phyloP scores from a whole-genome alignment of 2,113 vertebrate species.

The Chelonoidis abingdonii region DNA sequence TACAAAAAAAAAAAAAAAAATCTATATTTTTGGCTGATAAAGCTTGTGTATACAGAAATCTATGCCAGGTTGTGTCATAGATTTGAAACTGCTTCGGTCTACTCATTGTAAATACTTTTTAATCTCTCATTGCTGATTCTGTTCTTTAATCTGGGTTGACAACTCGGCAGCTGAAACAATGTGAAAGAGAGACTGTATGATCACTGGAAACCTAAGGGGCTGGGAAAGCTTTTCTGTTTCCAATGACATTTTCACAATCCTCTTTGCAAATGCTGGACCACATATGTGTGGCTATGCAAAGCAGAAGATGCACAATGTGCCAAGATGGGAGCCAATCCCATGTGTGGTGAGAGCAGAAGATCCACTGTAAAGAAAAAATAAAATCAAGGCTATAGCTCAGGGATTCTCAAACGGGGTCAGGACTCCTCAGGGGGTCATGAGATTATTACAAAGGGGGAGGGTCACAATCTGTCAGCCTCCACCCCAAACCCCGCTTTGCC shows the following conservation, averaged over 20 bases:
- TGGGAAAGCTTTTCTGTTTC: background rate
- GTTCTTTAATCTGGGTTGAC: background rate
- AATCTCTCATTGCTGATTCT: background rate
- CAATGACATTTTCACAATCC: background rate
- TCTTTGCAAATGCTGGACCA: background rate
- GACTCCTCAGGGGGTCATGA: too few relatives aligned
- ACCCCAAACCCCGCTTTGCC: too few relatives aligned
- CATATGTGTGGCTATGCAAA: fast-evolving
- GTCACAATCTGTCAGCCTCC: too few relatives aligned
- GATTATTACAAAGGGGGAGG: too few relatives aligned
- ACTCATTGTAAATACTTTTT: background rate
- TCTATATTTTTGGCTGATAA: background rate
- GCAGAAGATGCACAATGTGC: background rate
- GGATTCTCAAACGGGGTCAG: too few relatives aligned
- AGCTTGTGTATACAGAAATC: background rate
- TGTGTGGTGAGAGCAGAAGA: background rate
- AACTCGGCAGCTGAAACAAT: background rate
- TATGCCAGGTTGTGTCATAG: background rate
- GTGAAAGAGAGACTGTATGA: background rate
- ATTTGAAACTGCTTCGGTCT: background rate
- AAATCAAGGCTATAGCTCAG: background rate
- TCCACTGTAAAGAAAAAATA: background rate
- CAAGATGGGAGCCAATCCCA: fast-evolving
- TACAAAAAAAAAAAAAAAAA: background rate
- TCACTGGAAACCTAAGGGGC: background rate